Evolutionary conservation across 2,113 vertebrate species (phyloP).

Genomic region (Notarius lentiginosus): DNA sequence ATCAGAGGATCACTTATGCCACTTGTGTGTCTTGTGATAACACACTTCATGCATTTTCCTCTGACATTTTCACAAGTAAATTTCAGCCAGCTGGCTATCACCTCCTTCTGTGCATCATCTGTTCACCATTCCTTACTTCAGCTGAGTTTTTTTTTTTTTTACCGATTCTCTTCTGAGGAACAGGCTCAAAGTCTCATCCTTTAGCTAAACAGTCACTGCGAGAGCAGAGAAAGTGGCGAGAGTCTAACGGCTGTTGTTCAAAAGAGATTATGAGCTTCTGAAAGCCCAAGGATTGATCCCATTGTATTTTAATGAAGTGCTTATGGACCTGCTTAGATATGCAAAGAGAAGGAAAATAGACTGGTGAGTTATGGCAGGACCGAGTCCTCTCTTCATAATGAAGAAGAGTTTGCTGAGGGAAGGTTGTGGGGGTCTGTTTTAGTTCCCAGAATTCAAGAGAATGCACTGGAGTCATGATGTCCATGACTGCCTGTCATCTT

Average conservation of each 20-base stretch:
- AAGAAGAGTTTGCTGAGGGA: slow-evolving; percentile 64
- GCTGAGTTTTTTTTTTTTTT: slow-evolving; percentile 7
- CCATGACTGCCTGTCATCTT: slow-evolving; percentile 71
- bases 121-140: slow-evolving; percentile 13
- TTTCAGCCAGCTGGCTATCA: slow-evolving; percentile 34
- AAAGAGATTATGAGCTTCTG: slow-evolving; percentile 64
- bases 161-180: neutral
- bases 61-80: slow-evolving; percentile 37
- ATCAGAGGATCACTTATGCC: neutral
- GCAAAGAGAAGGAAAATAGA: slow-evolving; percentile 59
- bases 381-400: slow-evolving; percentile 32
- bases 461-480: slow-evolving; percentile 71
- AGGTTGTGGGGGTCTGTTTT: slow-evolving; percentile 18
- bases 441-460: slow-evolving; percentile 74
- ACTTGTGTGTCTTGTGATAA: neutral
- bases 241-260: slow-evolving; percentile 54
- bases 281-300: slow-evolving; percentile 66
- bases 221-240: slow-evolving; percentile 50
- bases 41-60: neutral
- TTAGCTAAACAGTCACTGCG: slow-evolving; percentile 48
- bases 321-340: slow-evolving; percentile 66
- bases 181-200: slow-evolving; percentile 34
- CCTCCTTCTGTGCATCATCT: slow-evolving; percentile 27
- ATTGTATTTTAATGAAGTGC: slow-evolving; percentile 76
- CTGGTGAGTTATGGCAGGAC: slow-evolving; percentile 37